A percentile compares a stretch with the other conserved stretches of the same genome.
Evolutionary conservation across 2,888 invertebrate species (phyloP).

Genomic region (Ormyrus pomaceus): DNA sequence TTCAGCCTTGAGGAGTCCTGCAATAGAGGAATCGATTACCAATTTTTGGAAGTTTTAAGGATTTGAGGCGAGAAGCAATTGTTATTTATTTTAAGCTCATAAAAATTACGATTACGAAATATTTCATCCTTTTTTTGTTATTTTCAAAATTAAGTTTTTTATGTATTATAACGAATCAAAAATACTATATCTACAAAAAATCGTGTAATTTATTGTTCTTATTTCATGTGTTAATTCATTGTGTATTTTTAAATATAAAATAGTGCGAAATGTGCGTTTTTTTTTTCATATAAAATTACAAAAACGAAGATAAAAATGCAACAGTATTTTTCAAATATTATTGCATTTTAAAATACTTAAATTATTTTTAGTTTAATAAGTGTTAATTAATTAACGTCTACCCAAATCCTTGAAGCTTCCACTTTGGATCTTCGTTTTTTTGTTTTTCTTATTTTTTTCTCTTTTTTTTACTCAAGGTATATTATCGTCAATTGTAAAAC

Average conservation of each 20-base stretch:
- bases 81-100: conserved; percentile 1
- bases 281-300: conserved; percentile 36
- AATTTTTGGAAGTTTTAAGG: conserved; percentile 15
- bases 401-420: conserved; percentile 15
- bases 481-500: conserved; percentile 65
- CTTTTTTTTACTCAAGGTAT: conserved; percentile 34
- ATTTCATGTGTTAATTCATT: not conserved
- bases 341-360: not conserved
- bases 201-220: not conserved
- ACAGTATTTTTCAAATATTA: conserved; percentile 10
- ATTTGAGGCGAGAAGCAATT: not conserved
- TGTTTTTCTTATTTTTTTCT: conserved; percentile 12
- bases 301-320: not conserved
- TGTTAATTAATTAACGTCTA: not conserved
- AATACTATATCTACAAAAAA: not conserved
- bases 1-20: conserved; percentile 64
- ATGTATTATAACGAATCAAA: not conserved
- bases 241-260: conserved; percentile 13
- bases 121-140: too few species aligned
- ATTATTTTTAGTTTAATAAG: not conserved
- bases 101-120: not conserved
- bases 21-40: conserved; percentile 23
- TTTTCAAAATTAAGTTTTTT: not conserved
- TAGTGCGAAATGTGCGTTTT: conserved; percentile 28
- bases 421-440: not conserved